These are phyloP conservation scores for Synanthedon formicaeformis DNA, from an alignment of 2,888 invertebrate genomes.

Conservation along the genomic window DNA sequence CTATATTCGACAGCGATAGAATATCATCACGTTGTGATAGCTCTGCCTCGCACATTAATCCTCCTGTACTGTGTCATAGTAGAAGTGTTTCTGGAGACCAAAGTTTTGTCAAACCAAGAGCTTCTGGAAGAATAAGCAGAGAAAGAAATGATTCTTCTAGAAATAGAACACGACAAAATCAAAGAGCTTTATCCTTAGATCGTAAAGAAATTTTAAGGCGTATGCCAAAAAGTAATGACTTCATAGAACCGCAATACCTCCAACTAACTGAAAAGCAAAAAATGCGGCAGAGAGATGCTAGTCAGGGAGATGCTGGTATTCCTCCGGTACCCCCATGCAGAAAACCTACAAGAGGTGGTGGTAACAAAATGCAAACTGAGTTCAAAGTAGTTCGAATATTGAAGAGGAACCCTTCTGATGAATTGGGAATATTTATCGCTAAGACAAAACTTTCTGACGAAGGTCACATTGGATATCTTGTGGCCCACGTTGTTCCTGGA, in stretches of 20 bases:
- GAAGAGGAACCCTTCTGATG: constrained; percentile 70
- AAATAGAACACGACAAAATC: constrained; percentile 46
- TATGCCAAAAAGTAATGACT: constrained; percentile 53
- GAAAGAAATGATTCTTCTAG: constrained; percentile 44
- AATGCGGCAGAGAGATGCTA: constrained; percentile 57
- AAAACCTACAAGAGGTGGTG: constrained; percentile 33
- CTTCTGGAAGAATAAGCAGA: constrained; percentile 52
- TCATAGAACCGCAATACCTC: constrained; percentile 54
- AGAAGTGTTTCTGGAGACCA: constrained; percentile 66
- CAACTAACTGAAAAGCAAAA: constrained; percentile 63
- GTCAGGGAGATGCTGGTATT: constrained; percentile 48
- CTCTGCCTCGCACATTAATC: constrained; percentile 56
- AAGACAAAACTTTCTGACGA: constrained; percentile 73
- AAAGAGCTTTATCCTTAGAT: constrained; percentile 68
- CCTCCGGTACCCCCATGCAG: constrained; percentile 64
- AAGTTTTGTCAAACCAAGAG: constrained; percentile 42
- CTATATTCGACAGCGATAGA: constrained; percentile 71
- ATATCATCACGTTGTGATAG: constrained; percentile 67
- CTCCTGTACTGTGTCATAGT: constrained; percentile 48
- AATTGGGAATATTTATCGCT: constrained; percentile 79
- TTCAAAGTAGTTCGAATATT: constrained; percentile 69
- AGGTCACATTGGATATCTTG: constrained; percentile 74
- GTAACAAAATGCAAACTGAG: constrained; percentile 40
- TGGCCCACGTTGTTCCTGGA: constrained; percentile 78
- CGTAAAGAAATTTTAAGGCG: constrained; percentile 65